phyloP scores from a whole-genome alignment of 2,888 invertebrate genomes.

The Steromphala cineraria region DNA sequence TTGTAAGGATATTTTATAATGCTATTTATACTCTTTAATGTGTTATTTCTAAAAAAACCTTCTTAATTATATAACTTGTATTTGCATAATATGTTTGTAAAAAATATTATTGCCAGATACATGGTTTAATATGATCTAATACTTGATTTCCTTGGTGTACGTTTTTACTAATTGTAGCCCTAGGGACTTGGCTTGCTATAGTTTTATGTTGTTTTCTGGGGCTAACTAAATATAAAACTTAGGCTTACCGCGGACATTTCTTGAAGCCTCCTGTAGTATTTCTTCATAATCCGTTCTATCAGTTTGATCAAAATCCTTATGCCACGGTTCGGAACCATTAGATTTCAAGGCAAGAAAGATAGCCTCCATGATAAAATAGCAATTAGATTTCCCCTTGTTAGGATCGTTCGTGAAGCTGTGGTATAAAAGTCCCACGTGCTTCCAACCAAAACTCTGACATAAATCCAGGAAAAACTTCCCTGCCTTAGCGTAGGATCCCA shows the following conservation, averaged over 20 bases:
- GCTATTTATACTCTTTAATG: too few species aligned
- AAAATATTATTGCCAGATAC: too few species aligned
- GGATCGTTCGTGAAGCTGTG: slow-evolving; percentile 35
- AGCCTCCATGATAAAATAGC: slow-evolving; percentile 85
- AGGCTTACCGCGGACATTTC: slow-evolving; percentile 35
- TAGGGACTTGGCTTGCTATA: too few species aligned
- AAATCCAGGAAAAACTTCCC: slow-evolving; percentile 48
- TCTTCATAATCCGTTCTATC: slow-evolving; percentile 19
- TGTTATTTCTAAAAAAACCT: too few species aligned
- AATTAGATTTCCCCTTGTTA: slow-evolving; percentile 70
- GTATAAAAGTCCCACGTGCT: slow-evolving; percentile 52
- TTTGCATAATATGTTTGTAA: too few species aligned
- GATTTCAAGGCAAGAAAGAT: slow-evolving; percentile 78
- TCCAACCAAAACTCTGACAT: slow-evolving; percentile 51
- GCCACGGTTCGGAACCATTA: slow-evolving; percentile 26
- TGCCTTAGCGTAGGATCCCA: slow-evolving; percentile 48
- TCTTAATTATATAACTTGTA: too few species aligned
- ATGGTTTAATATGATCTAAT: too few species aligned
- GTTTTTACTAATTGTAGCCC: too few species aligned
- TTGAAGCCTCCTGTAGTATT: slow-evolving; percentile 26
- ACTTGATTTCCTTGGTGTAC: too few species aligned
- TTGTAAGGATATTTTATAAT: too few species aligned
- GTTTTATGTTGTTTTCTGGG: too few species aligned
- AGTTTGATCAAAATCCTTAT: slow-evolving; percentile 36
- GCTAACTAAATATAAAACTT: too few species aligned